Conservation (phyloP, 2,113 vertebrate genomes). For the Pituophis catenifer region DNA sequence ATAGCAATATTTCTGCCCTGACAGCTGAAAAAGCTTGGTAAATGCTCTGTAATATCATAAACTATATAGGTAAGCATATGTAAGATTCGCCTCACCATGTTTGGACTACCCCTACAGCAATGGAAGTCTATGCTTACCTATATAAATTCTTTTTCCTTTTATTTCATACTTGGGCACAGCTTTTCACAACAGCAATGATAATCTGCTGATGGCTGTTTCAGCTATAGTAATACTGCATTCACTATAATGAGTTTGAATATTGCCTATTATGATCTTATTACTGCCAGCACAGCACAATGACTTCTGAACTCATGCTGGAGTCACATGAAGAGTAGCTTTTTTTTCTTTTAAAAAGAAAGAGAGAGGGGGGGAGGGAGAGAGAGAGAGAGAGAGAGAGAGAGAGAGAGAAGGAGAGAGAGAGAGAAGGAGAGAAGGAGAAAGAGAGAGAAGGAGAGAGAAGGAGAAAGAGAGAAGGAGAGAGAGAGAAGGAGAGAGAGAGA, state of each 20-base stretch:
- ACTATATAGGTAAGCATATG: background rate
- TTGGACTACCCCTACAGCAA: background rate
- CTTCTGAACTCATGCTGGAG: background rate
- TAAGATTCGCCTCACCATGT: background rate
- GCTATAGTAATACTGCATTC: background rate
- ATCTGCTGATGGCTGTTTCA: background rate
- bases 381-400: background rate
- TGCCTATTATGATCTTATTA: background rate
- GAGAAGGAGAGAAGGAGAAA: accelerated
- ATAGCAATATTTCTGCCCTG: background rate
- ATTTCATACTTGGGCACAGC: background rate
- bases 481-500: accelerated
- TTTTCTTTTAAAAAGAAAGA: background rate
- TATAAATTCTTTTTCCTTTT: background rate
- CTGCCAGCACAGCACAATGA: background rate
- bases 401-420: background rate
- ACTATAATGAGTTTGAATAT: background rate
- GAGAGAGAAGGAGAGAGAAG: background rate
- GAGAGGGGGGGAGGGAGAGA: too few relatives aligned
- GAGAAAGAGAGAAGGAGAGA: accelerated
- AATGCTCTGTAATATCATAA: background rate
- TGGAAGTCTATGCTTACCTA: background rate
- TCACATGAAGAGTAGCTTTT: background rate
- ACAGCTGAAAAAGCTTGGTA: background rate
- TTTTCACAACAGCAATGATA: background rate